Base-by-base conservation (phyloP, 2,113 vertebrate genomes). In the Hyaena hyaena region DNA sequence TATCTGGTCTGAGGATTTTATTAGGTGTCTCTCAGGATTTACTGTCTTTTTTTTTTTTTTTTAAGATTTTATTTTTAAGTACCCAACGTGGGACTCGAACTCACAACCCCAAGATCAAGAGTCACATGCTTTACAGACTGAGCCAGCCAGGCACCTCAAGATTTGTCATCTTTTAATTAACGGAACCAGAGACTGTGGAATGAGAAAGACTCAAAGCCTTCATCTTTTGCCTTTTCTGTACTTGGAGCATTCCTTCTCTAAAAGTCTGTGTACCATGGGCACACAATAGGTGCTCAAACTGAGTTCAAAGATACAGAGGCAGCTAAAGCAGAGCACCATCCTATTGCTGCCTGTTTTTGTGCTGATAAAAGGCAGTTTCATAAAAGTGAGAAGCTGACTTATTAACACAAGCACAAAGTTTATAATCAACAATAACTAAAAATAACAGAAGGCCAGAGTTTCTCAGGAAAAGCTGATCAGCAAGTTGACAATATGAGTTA, bases 291-390 rank as follows among this genome's bases (percentile, higher is more conserved):
- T 74, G 31, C 53, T 87, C 35, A 50, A 73, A 94, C 39, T 58
- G 35, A 58, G 9, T 48, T 81, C 14, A 81, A 87, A 26, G 24
- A 74, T 53, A n/a, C 23, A 83, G 35, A 35, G n/a, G 55, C 33
- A 61, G 21, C 71, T 73, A 90, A n/a, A 71, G 73, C 73, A 63
- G 7, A 82, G 10, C 61, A 76, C 10, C 69, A 76, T 15, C 28
- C 63, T 58, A 61, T 26, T 39, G 61, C 71, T 43, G 45, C 50
- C 73, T 71, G 66, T 45, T 84, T 96, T 83, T 77, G 23, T 89
- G 33, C 50, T 85, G 71, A 93, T 73, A 80, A 71, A 93, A 93
- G 50, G 86, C 15, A 79, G 71, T 79, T 90, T 85, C 71, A 58
- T 3, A n/a, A 84, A 84, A 84, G 76, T 50, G 43, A 83, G 43